Conservation (phyloP, 2,888 invertebrate genomes). For the Drosophila austrosaltans region DNA sequence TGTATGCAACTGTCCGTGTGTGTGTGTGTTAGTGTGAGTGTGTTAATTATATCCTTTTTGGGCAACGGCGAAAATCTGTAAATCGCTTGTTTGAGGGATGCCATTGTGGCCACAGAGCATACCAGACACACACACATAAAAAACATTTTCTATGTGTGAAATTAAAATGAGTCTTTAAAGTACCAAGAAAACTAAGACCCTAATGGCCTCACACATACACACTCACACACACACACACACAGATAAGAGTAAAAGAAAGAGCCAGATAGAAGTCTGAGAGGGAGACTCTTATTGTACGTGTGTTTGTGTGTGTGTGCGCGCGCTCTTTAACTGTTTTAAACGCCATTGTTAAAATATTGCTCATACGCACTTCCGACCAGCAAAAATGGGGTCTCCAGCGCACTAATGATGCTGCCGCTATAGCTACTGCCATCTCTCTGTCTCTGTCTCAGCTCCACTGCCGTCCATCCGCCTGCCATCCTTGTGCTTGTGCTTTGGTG, state of each 20-base stretch:
- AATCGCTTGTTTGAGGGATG: conserved; percentile 41
- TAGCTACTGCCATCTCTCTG: conserved; percentile 52
- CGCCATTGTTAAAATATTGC: conserved; percentile 82
- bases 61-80: conserved; percentile 24
- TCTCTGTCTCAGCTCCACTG: conserved; percentile 3
- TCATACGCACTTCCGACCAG: conserved; percentile 78
- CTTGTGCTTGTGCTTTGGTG: too few relatives aligned
- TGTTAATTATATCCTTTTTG: conserved; percentile 68
- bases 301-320: conserved; percentile 38
- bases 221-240: conserved; percentile 10
- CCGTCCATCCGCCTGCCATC: too few relatives aligned
- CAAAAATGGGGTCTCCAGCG: conserved; percentile 70
- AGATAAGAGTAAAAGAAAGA: conserved; percentile 17
- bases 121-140: background rate
- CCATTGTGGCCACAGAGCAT: conserved; percentile 53
- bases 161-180: conserved; percentile 71
- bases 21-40: conserved; percentile 12
- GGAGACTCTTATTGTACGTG: background rate
- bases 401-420: conserved; percentile 71
- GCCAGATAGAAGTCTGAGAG: background rate
- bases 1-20: conserved; percentile 1
- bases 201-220: conserved; percentile 63
- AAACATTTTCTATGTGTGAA: conserved; percentile 43
- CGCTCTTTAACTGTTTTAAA: conserved; percentile 79
- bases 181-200: conserved; percentile 62